Evolutionary conservation across 92 coral and sea anemone genomes (phyloP).

Genomic region (Phenganax stokvisi): DNA sequence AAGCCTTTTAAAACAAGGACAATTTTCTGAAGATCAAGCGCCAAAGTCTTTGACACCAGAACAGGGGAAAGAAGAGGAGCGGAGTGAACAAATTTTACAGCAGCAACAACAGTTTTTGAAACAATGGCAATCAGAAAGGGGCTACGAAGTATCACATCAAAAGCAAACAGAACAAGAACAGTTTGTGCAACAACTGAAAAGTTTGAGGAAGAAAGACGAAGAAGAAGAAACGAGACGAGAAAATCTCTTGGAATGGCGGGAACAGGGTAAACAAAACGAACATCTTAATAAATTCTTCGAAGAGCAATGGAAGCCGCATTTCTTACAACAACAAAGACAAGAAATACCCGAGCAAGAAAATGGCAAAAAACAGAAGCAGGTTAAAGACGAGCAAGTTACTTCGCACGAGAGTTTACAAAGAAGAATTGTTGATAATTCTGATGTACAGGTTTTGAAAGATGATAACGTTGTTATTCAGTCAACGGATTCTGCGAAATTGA

Average conservation of each 20-base stretch:
- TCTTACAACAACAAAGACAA: constrained; percentile 16
- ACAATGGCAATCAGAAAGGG: neutral
- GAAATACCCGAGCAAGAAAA: constrained; percentile 39
- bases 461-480: neutral
- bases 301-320: constrained; percentile 31
- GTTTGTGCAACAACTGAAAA: constrained; percentile 55
- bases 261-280: constrained; percentile 30
- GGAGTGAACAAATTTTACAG: neutral
- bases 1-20: neutral
- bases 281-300: constrained; percentile 10
- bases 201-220: constrained; percentile 58
- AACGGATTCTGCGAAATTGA: neutral
- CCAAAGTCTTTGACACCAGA: neutral
- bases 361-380: constrained; percentile 26
- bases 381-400: constrained; percentile 5
- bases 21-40: neutral
- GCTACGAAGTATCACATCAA: constrained; percentile 56
- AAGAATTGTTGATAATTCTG: neutral
- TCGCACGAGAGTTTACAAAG: neutral
- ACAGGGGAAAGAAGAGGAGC: neutral
- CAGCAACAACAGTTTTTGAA: constrained; percentile 1
- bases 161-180: constrained; percentile 61
- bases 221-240: constrained; percentile 53
- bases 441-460: neutral
- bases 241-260: constrained; percentile 10